Evolutionary conservation across 2,113 vertebrate genomes (phyloP).

Genomic region (Steatornis caripensis): DNA sequence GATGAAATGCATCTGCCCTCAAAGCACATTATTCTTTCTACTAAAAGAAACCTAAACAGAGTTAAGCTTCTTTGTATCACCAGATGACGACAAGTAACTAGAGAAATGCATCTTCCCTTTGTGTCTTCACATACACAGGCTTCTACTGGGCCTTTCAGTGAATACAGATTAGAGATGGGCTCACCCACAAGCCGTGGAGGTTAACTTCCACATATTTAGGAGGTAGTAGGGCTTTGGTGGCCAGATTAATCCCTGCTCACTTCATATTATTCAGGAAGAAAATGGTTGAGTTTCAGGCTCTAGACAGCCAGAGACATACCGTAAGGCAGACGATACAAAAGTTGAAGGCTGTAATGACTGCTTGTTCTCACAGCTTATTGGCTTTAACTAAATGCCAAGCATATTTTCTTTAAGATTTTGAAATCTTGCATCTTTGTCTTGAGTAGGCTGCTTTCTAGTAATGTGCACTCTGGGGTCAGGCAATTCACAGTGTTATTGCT

Average conservation of each 20-base stretch:
- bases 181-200: neutral
- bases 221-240: neutral
- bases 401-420: neutral
- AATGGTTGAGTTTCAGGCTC: neutral
- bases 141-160: neutral
- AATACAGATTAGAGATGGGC: neutral
- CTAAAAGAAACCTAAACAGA: neutral
- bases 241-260: neutral
- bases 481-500: neutral
- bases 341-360: neutral
- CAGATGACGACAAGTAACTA: neutral
- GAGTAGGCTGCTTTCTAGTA: conserved; percentile 31
- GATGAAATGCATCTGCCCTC: neutral
- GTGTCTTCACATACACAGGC: neutral
- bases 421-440: neutral
- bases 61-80: neutral
- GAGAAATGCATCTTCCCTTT: neutral
- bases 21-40: neutral
- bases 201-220: neutral
- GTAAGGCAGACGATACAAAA: neutral
- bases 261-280: neutral
- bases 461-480: neutral
- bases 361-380: neutral
- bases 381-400: conserved; percentile 20
- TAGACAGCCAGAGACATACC: neutral